These are phyloP conservation scores for Labeo rohita DNA, from an alignment of 2,113 vertebrate genomes.

Conservation along the genomic window DNA sequence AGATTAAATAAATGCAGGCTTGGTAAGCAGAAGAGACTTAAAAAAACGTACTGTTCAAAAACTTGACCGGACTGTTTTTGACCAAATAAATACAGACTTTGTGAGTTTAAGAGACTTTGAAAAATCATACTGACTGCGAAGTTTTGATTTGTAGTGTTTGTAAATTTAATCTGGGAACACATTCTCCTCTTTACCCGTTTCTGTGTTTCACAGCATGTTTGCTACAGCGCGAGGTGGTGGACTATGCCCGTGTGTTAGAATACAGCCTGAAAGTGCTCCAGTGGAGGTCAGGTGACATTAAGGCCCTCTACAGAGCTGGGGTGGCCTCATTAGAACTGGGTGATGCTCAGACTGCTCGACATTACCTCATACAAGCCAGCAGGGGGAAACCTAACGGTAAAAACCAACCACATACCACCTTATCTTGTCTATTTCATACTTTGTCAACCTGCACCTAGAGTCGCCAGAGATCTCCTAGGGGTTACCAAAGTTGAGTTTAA, in stretches of 20 bases:
- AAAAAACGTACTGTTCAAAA: too few species aligned
- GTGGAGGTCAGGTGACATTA: constrained; percentile 79
- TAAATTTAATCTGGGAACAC: neutral
- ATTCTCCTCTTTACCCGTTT: neutral
- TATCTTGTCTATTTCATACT: neutral
- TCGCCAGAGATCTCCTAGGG: neutral
- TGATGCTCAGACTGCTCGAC: constrained; percentile 80
- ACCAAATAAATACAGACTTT: too few species aligned
- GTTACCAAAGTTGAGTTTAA: neutral
- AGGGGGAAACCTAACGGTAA: constrained; percentile 82
- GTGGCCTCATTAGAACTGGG: constrained; percentile 86
- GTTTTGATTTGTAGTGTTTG: neutral
- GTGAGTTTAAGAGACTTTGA: too few species aligned
- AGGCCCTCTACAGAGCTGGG: constrained; percentile 88
- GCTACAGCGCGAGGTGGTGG: constrained; percentile 82
- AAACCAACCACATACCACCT: neutral
- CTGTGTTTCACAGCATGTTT: constrained; percentile 80
- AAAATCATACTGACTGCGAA: neutral
- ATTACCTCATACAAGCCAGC: constrained; percentile 79
- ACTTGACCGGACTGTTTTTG: too few species aligned
- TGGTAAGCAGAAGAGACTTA: too few species aligned
- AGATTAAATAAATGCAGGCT: too few species aligned
- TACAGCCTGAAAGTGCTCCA: constrained; percentile 86
- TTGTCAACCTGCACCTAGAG: neutral
- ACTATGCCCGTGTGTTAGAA: constrained; percentile 85